Conservation (phyloP, 2,888 invertebrate genomes). For the Clostera curtula region DNA sequence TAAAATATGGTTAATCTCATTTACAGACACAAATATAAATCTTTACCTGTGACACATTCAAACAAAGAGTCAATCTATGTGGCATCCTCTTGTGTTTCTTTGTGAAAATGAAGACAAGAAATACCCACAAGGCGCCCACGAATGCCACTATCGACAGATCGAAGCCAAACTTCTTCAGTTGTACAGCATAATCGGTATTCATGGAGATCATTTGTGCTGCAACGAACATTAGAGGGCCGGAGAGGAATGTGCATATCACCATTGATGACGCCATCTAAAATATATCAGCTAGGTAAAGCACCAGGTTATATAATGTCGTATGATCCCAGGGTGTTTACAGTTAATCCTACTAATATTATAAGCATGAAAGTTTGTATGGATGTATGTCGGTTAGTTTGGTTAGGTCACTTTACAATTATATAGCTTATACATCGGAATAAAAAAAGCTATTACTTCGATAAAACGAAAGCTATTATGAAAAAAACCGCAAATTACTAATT, state of each 20-base stretch:
- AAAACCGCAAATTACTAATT: too few species aligned
- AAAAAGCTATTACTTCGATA: too few species aligned
- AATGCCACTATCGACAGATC: conserved; percentile 88
- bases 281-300: conserved; percentile 2
- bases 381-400: too few species aligned
- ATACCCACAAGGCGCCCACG: conserved; percentile 85
- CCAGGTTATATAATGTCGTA: background rate
- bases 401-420: too few species aligned
- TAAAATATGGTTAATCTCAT: background rate
- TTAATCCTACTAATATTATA: too few species aligned
- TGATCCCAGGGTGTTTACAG: background rate
- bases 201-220: conserved; percentile 94
- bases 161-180: conserved; percentile 86
- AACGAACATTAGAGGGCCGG: conserved; percentile 95
- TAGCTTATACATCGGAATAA: too few species aligned
- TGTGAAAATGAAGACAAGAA: conserved; percentile 82
- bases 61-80: conserved; percentile 86
- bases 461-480: too few species aligned
- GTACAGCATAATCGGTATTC: conserved; percentile 84
- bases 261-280: conserved; percentile 91
- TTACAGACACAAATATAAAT: background rate
- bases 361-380: too few species aligned
- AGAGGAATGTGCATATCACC: conserved; percentile 95
- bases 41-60: conserved; percentile 87
- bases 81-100: conserved; percentile 86